Base-by-base conservation (phyloP, 2,113 vertebrate species). In the Varanus komodoensis region DNA sequence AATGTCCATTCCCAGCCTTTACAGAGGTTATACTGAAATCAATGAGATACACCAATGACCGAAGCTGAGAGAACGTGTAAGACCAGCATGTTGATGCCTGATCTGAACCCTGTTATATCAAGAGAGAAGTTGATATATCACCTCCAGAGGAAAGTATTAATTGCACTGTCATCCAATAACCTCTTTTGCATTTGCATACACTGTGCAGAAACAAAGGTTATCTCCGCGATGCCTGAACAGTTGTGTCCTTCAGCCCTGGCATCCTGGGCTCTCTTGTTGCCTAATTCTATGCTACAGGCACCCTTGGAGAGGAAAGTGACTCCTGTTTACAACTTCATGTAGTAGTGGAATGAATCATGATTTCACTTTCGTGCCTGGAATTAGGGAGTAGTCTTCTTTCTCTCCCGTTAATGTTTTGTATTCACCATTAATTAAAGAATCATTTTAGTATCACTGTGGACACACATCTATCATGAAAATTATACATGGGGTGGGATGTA, bases 1-100 rank as follows among this genome's bases (percentile, higher is more conserved):
- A 82, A 52, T 3, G 6, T 67, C 82, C 38, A 77, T 21, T 15
- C 87, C 52, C 84, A 12, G 64, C 44, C 38, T 92, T 73, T 0
- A 23, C 68, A 88, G 74, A 91, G 91, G 90, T 90, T 93, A 92
- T 23, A 91, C 89, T 34, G 48, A 86, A 73, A 68, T 90, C 93
- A 93, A 79, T 73, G 57, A 48, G 57, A 80, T 78, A 80, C 67
- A 88, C 64, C 21, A 38, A 17, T 29, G 32, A 71, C 68, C 9
- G 27, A 4, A 61, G 2, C 14, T 57, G 79, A 71, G 15, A 89
- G n/a, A 89, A 21, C 14, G 9, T 61, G 68, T 74, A 57, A 77
- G 73, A 61, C 85, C 44, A 77, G n/a, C n/a, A 57, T 68, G 68
- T 38, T 57, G 48, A 82, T 89, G 12, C 32, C 25, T 38, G n/a